These are phyloP conservation scores for Epistrophella euchroma DNA, from an alignment of 2,888 invertebrate species.

Conservation along the genomic window DNA sequence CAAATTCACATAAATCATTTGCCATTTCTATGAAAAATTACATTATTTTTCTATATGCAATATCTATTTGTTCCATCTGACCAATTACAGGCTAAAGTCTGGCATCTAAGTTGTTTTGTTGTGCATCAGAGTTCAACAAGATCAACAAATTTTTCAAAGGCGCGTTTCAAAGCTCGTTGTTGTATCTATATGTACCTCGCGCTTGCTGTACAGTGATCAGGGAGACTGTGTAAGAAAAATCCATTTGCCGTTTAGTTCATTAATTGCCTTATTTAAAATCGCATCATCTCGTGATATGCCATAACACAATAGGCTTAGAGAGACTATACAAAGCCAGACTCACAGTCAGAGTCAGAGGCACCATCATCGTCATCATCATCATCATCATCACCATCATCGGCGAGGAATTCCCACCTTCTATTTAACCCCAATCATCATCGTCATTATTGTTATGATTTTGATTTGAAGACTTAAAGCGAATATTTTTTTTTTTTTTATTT, in stretches of 20 bases:
- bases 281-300: conserved; percentile 75
- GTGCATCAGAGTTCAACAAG: conserved; percentile 55
- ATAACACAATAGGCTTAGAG: conserved; percentile 47
- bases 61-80: conserved; percentile 72
- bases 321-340: conserved; percentile 21
- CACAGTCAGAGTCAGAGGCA: conserved; percentile 11
- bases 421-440: conserved; percentile 75
- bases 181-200: not conserved
- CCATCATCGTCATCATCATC: not conserved
- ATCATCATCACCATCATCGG: conserved; percentile 24
- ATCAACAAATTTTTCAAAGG: conserved; percentile 60
- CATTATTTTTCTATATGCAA: conserved; percentile 1
- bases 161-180: conserved; percentile 34
- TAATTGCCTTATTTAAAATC: conserved; percentile 73
- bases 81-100: conserved; percentile 60
- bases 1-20: conserved; percentile 61
- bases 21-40: conserved; percentile 67
- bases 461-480: conserved; percentile 66
- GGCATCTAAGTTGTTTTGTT: conserved; percentile 8
- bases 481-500: conserved; percentile 6
- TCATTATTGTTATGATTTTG: conserved; percentile 72
- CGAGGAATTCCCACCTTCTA: conserved; percentile 70
- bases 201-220: not conserved
- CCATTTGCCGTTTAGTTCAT: conserved; percentile 59
- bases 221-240: conserved; percentile 26